Evolutionary conservation across 2,113 vertebrate genomes (phyloP).

Genomic region (Muntiacus reevesi): DNA sequence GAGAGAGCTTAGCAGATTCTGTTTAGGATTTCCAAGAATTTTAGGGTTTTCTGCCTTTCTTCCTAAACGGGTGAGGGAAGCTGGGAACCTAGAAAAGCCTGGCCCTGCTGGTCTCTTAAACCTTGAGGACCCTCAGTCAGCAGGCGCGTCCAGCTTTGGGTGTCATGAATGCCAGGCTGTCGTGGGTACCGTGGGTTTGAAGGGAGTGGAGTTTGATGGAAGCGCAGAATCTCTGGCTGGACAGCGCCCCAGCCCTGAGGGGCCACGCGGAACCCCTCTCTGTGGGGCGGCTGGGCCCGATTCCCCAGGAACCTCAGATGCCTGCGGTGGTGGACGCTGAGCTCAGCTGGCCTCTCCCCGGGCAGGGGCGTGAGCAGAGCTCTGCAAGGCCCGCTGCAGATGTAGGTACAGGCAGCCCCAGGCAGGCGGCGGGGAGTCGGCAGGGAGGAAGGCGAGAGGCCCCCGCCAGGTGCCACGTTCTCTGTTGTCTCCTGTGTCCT

Average conservation of each 20-base stretch:
- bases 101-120: not conserved
- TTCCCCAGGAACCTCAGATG: not conserved
- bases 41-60: not conserved
- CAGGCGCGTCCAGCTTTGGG: not conserved
- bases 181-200: not conserved
- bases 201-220: not conserved
- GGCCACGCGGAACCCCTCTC: not conserved
- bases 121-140: not conserved
- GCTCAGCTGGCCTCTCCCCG: not conserved
- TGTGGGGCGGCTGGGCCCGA: not conserved
- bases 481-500: constrained; percentile 60
- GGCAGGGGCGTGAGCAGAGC: not conserved
- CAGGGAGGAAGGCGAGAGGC: not conserved
- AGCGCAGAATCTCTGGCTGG: not conserved
- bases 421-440: not conserved
- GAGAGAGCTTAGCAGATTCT: not conserved
- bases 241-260: not conserved
- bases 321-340: not conserved
- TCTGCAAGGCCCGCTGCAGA: not conserved
- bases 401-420: not conserved
- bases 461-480: not conserved
- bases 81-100: not conserved
- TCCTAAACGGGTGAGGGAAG: not conserved
- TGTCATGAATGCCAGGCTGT: not conserved
- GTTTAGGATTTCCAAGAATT: not conserved